Evolutionary conservation across 64 coral and sea anemone species (phyloP).

Genomic region (Trachythela sp.): DNA sequence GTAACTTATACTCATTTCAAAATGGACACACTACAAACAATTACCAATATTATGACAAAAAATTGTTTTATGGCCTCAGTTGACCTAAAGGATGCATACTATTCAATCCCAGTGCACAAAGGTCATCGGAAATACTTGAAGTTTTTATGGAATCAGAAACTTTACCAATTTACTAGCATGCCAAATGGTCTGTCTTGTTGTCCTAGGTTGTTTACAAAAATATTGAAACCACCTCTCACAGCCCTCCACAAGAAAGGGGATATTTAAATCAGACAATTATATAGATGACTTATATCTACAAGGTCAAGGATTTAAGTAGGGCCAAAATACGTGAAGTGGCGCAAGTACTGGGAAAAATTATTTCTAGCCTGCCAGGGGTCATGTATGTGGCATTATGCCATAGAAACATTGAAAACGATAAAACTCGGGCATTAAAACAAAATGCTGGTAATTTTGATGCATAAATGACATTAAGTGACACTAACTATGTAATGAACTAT

Average conservation of each 20-base stretch:
- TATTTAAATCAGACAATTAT: neutral
- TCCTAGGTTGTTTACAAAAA: neutral
- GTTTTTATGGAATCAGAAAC: neutral
- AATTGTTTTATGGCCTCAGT: neutral
- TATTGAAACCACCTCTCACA: neutral
- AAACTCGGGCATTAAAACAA: conserved; percentile 26
- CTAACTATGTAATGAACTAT: no score
- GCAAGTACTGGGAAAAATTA: neutral
- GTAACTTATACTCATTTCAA: neutral
- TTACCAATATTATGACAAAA: neutral
- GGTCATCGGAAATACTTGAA: neutral
- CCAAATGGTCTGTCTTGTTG: neutral
- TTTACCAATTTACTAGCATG: neutral
- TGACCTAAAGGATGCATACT: no score
- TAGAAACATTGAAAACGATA: conserved; percentile 48
- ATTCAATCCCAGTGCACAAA: neutral
- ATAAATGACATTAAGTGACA: neutral
- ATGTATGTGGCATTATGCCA: conserved; percentile 47
- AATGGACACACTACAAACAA: neutral
- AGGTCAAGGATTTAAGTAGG: neutral
- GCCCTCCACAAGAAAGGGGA: neutral
- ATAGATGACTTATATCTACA: conserved; percentile 8
- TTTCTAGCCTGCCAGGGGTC: neutral
- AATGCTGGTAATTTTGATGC: conserved; percentile 42
- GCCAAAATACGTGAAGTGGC: neutral